These are phyloP conservation scores for Atherix ibis DNA, from an alignment of 2,888 invertebrate species.

Conservation along the genomic window DNA sequence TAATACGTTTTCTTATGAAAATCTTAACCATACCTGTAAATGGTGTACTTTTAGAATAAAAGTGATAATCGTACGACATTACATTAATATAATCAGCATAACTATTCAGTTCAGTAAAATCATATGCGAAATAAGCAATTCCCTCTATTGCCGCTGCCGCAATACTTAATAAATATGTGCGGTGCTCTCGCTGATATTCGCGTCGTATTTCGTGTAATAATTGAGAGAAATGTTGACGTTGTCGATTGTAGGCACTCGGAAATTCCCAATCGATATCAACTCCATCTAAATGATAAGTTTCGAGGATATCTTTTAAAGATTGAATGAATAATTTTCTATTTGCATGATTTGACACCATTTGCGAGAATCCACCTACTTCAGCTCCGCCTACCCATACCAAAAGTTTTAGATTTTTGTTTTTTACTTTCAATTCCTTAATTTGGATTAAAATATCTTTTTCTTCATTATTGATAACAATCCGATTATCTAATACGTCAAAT, in stretches of 20 bases:
- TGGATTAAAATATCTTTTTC: conserved; percentile 25
- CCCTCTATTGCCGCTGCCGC: conserved; percentile 67
- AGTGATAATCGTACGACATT: conserved; percentile 89
- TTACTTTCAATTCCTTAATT: conserved; percentile 34
- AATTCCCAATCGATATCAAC: conserved; percentile 74
- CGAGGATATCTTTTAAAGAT: conserved; percentile 34
- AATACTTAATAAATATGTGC: conserved; percentile 48
- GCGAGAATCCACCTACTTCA: conserved; percentile 44
- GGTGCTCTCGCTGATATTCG: conserved; percentile 44
- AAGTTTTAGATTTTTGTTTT: conserved; percentile 54
- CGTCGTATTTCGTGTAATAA: conserved; percentile 54
- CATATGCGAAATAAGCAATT: conserved; percentile 61
- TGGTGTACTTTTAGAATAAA: conserved; percentile 56
- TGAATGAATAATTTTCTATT: conserved; percentile 47
- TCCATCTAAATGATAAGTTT: conserved; percentile 23
- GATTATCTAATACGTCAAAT: conserved; percentile 44
- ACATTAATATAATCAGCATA: conserved; percentile 74
- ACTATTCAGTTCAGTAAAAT: conserved; percentile 58
- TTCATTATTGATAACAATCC: conserved; percentile 37
- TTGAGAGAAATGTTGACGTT: conserved; percentile 58
- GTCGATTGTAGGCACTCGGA: conserved; percentile 46
- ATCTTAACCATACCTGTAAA: conserved; percentile 41
- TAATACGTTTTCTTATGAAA: neutral
- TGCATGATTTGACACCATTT: conserved; percentile 55
- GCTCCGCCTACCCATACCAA: conserved; percentile 55